A percentile compares a stretch with the other conserved stretches of the same genome.
phyloP scores from a whole-genome alignment of 2,797 vertebrate species.

The Eutrigla gurnardus region DNA sequence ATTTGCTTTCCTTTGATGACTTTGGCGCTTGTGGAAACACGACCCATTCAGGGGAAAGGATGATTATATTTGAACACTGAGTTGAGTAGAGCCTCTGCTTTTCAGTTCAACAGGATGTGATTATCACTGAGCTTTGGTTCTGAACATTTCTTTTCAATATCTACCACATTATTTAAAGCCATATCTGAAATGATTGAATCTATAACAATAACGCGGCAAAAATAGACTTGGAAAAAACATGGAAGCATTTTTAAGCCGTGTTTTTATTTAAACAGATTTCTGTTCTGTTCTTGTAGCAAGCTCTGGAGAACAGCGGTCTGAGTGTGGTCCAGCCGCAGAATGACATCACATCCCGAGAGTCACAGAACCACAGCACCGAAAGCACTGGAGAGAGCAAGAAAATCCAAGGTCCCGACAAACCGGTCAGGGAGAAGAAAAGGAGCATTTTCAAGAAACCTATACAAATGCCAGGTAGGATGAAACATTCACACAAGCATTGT shows the following conservation, averaged over 20 bases:
- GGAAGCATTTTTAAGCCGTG: neutral
- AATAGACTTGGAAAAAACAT: too few species aligned
- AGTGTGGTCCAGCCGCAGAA: slow-evolving; percentile 91
- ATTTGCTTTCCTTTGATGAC: slow-evolving; percentile 2
- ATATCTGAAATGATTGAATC: neutral
- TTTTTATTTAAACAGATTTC: neutral
- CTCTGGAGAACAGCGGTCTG: slow-evolving; percentile 97
- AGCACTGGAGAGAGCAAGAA: slow-evolving; percentile 81
- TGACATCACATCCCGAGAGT: slow-evolving; percentile 73
- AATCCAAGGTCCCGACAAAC: slow-evolving; percentile 84
- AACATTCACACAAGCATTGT: neutral
- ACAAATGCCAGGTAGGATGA: slow-evolving; percentile 89
- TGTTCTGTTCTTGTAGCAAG: slow-evolving; percentile 88
- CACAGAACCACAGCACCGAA: slow-evolving; percentile 77
- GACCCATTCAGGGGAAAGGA: neutral
- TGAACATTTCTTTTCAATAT: neutral
- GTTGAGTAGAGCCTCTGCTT: slow-evolving; percentile 10
- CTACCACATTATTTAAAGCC: neutral
- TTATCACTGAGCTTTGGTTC: slow-evolving; percentile 5
- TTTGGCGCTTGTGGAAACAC: slow-evolving; percentile 11
- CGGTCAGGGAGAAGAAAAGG: slow-evolving; percentile 90
- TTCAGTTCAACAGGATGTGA: slow-evolving; percentile 11
- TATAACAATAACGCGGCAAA: neutral
- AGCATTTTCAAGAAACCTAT: slow-evolving; percentile 93
- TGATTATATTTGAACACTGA: neutral